Base-by-base conservation (phyloP, 1,140 invertebrate genomes). In the Pantala flavescens region DNA sequence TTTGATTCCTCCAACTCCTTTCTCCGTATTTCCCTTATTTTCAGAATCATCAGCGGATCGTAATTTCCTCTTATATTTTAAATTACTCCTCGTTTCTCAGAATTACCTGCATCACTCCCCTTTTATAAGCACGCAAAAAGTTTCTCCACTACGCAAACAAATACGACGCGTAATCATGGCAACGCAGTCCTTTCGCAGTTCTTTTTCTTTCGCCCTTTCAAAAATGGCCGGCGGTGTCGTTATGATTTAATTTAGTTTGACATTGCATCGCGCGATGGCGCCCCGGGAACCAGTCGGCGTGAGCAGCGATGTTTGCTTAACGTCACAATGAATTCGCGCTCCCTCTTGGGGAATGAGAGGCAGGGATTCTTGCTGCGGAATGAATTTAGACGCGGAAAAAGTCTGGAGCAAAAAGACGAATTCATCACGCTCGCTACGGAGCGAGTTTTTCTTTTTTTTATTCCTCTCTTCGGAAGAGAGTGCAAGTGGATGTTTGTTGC, bases 231-330 rank as follows among this genome's bases (percentile, higher is more conserved):
- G 16, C n/a, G 49, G 49, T 63, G 49, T 63, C 49, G 49, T 63
- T 63, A 63, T 63, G 49, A 63, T 63, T 63, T 63, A 63, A 63
- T 63, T 63, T 63, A 21, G 49, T 21, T 63, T 63, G 49, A 63
- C 49, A 63, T 63, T 21, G 49, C 49, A 19, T 21, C 49, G 49
- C 12, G 49, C 12, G 49, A 63, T 19, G 49, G 49, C 16, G 49
- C 14, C 16, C 12, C 49, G 49, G 14, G 49, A 63, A 12, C n/a
- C 5, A 63, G 49, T 63, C 49, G 12, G 49, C 12, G 49, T 21
- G 49, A 21, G 12, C 49, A 21, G 49, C n/a, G 49, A 63, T 63
- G 49, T 63, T 63, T 63, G 49, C 49, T 19, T 21, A 63, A 21
- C 49, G 49, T 16, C 49, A 63, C 49, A 63, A 63, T 63, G 49